Percentiles rank a stretch among this genome's conserved stretches.
Conservation (phyloP, 1,140 invertebrate species). For the Maconellicoccus hirsutus region DNA sequence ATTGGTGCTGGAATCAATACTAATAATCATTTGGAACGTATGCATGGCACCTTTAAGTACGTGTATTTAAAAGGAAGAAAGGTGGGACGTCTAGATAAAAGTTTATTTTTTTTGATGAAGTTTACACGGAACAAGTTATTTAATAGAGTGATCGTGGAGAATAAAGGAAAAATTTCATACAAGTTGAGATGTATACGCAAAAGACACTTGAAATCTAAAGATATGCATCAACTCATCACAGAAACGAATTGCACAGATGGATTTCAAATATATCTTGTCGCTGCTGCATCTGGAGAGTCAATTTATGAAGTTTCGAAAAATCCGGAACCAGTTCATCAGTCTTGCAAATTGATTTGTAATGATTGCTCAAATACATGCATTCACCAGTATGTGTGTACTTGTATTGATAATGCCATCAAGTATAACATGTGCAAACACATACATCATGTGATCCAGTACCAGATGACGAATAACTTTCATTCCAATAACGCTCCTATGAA, state of each 20-base stretch:
- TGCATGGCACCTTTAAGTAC: not conserved
- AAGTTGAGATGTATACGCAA: not conserved
- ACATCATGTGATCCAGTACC: not conserved
- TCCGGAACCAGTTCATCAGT: not conserved
- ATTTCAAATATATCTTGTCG: no score
- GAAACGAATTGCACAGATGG: no score
- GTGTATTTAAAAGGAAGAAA: conserved; percentile 21
- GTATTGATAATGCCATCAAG: not conserved
- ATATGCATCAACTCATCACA: not conserved
- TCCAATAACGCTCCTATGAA: no score
- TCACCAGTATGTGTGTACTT: not conserved
- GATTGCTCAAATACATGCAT: not conserved
- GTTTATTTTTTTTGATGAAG: not conserved
- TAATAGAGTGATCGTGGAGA: not conserved
- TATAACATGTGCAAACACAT: not conserved
- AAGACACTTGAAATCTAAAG: not conserved
- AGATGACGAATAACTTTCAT: no score
- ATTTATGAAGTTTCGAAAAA: not conserved
- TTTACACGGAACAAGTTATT: not conserved
- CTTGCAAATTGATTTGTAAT: not conserved
- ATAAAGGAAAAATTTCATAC: conserved; percentile 5
- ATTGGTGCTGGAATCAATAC: conserved; percentile 4
- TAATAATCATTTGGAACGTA: conserved; percentile 18
- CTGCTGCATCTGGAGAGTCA: not conserved
- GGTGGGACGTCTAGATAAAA: conserved; percentile 10